These are phyloP conservation scores for Eulemur macaco DNA, from an alignment of 2,113 vertebrate genomes.

Conservation along the genomic window DNA sequence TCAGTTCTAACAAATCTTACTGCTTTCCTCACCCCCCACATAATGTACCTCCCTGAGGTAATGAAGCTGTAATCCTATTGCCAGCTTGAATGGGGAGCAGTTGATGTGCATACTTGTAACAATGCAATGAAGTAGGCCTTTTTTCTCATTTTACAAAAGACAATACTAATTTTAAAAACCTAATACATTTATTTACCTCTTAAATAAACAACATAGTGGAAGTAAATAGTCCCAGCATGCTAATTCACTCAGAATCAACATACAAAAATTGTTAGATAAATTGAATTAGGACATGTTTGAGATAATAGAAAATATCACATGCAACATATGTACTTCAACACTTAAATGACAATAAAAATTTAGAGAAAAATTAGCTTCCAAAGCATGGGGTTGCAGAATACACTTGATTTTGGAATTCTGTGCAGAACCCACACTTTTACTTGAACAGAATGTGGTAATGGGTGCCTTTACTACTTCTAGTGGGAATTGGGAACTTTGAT, in stretches of 20 bases:
- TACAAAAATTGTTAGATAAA: neutral
- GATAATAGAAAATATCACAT: neutral
- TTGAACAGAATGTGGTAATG: constrained; percentile 54
- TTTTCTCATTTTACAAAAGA: constrained; percentile 29
- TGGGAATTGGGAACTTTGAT: constrained; percentile 57
- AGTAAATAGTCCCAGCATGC: neutral
- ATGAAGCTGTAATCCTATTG: neutral
- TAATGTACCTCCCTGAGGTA: neutral
- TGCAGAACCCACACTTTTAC: constrained; percentile 1
- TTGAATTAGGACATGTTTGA: neutral
- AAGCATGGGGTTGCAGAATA: neutral
- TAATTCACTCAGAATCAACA: neutral
- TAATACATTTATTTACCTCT: neutral
- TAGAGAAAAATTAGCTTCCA: constrained; percentile 46
- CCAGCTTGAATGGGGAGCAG: neutral
- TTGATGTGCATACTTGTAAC: neutral
- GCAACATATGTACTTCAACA: neutral
- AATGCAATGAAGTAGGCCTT: neutral
- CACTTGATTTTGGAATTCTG: constrained; percentile 44
- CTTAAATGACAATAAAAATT: neutral
- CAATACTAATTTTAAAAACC: neutral
- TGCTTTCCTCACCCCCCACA: fast-evolving
- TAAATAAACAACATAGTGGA: neutral
- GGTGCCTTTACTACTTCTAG: constrained; percentile 66
- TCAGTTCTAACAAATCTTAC: neutral